Conservation (phyloP, 2,888 invertebrate species). For the Trisateles emortualis region DNA sequence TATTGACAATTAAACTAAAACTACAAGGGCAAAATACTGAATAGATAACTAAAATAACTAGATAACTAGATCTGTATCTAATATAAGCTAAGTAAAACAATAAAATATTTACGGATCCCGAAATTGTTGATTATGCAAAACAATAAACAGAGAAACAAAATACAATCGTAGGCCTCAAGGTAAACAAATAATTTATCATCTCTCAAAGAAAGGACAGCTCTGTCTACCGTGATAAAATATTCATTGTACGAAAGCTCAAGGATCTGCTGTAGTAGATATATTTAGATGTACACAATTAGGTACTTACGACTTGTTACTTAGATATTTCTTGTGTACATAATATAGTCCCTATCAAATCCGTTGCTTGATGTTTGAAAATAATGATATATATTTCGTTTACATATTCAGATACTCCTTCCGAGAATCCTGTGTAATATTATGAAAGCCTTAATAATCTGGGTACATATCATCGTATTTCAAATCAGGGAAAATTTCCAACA, state of each 20-base stretch:
- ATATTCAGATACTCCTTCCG: too few relatives aligned
- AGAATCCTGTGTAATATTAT: too few relatives aligned
- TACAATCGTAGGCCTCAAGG: slow-evolving; percentile 36
- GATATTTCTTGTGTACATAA: slow-evolving; percentile 10
- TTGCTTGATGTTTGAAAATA: too few relatives aligned
- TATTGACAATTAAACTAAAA: too few relatives aligned
- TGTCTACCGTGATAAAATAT: slow-evolving; percentile 54
- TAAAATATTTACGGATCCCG: slow-evolving; percentile 12
- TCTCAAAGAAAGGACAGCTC: slow-evolving; percentile 49
- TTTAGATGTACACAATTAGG: slow-evolving; percentile 11
- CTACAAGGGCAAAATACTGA: too few relatives aligned
- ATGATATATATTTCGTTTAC: too few relatives aligned
- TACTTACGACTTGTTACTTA: slow-evolving; percentile 20
- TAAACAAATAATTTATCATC: slow-evolving; percentile 57
- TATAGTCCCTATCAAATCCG: too few relatives aligned
- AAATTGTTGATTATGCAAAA: slow-evolving; percentile 33
- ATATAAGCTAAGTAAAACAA: background rate
- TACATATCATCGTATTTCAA: too few relatives aligned
- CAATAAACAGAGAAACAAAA: slow-evolving; percentile 23
- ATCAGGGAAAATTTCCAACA: too few relatives aligned
- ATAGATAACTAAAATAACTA: too few relatives aligned
- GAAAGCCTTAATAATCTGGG: too few relatives aligned
- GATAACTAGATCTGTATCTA: background rate
- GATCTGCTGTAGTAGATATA: background rate
- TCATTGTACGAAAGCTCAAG: slow-evolving; percentile 43